phyloP scores from a whole-genome alignment of 2,113 vertebrate species.

The Probosciger aterrimus region DNA sequence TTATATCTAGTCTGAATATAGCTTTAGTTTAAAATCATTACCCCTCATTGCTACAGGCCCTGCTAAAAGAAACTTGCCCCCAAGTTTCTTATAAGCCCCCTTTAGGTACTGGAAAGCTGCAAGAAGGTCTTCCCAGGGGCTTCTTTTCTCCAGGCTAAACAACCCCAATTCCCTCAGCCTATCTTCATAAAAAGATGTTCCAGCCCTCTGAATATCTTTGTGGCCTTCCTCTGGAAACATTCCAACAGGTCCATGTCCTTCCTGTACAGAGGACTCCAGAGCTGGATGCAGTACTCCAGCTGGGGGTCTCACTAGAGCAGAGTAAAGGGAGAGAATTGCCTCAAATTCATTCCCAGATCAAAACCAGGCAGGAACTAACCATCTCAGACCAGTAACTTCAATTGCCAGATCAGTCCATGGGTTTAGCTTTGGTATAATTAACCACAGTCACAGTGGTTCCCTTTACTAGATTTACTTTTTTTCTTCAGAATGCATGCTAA shows the following conservation, averaged over 20 bases:
- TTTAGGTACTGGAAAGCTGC: rapidly evolving
- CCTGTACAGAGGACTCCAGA: background rate
- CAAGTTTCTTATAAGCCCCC: background rate
- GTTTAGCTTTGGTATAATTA: background rate
- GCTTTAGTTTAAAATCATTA: background rate
- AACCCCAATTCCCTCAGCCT: background rate
- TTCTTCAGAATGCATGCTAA: background rate
- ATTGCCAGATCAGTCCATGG: background rate
- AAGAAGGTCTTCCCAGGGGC: background rate
- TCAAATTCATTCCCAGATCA: background rate
- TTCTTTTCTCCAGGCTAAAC: background rate
- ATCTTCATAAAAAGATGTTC: background rate
- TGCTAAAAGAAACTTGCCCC: background rate
- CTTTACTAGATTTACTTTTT: background rate
- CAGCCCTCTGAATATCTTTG: background rate
- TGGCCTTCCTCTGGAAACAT: background rate
- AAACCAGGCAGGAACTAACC: background rate
- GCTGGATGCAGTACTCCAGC: rapidly evolving
- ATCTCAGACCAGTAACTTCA: background rate
- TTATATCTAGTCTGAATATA: background rate
- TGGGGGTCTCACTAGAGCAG: background rate
- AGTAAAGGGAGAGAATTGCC: background rate
- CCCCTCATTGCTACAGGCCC: background rate
- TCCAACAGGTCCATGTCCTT: background rate
- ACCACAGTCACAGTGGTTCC: background rate